phyloP scores from a whole-genome alignment of 2,113 vertebrate genomes.

The Antidorcas marsupialis region DNA sequence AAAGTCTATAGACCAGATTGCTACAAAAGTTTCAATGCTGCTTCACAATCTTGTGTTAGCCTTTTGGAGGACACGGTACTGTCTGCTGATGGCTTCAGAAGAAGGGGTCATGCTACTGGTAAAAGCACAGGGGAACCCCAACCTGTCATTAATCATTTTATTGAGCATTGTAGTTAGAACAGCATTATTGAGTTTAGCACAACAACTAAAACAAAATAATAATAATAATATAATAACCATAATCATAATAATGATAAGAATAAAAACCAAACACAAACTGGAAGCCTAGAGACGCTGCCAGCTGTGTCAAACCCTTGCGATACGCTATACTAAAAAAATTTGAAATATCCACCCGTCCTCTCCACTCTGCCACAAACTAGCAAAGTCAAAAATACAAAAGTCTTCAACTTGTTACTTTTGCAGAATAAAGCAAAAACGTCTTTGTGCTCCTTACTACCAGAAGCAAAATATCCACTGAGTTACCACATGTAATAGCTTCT shows the following conservation, averaged over 20 bases:
- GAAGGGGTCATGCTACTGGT: conserved; percentile 64
- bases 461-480: conserved; percentile 84
- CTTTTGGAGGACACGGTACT: conserved; percentile 63
- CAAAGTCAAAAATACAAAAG: conserved; percentile 89
- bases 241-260: conserved; percentile 33
- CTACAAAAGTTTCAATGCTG: conserved; percentile 83
- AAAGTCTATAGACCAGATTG: conserved; percentile 83
- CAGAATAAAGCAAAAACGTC: conserved; percentile 91
- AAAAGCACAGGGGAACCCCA: conserved; percentile 69
- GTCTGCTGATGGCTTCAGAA: conserved; percentile 72
- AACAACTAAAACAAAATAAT: conserved; percentile 76
- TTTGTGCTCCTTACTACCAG: conserved; percentile 90
- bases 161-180: conserved; percentile 85
- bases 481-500: conserved; percentile 99
- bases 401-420: conserved; percentile 85
- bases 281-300: conserved; percentile 87
- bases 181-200: conserved; percentile 84
- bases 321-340: conserved; percentile 88
- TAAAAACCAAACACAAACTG: conserved; percentile 54
- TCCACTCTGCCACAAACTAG: conserved; percentile 84
- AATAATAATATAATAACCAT: conserved; percentile 55
- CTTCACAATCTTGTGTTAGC: conserved; percentile 74
- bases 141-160: conserved; percentile 61
- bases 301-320: conserved; percentile 85
- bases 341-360: conserved; percentile 82